Conservation (phyloP, 2,113 vertebrate species). For the Tor tambroides region DNA sequence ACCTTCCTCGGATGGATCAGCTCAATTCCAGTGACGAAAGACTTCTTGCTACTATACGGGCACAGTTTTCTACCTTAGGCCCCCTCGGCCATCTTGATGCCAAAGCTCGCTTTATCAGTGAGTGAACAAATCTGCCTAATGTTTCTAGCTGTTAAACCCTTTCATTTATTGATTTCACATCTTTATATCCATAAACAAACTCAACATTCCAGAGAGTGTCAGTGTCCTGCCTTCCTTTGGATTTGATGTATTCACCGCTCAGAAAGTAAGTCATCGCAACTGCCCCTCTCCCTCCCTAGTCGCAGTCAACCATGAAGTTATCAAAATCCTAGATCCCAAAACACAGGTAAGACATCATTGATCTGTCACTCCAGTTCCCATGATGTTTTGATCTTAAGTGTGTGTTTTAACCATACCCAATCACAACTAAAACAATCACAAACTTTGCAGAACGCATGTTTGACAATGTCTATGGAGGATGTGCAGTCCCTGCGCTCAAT, state of each 20-base stretch:
- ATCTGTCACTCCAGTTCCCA: background rate
- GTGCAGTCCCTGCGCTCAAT: conserved; percentile 79
- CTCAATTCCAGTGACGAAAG: conserved; percentile 58
- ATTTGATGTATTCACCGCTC: conserved; percentile 75
- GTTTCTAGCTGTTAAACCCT: background rate
- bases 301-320: conserved; percentile 78
- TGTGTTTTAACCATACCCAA: background rate
- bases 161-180: conserved; percentile 66
- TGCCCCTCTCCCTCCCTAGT: conserved; percentile 78
- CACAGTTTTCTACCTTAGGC: conserved; percentile 68
- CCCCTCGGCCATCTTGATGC: conserved; percentile 72
- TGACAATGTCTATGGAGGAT: conserved; percentile 74
- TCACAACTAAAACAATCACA: background rate
- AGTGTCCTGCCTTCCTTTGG: conserved; percentile 82
- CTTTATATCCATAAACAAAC: conserved; percentile 33
- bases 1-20: conserved; percentile 72
- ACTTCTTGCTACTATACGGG: conserved; percentile 62
- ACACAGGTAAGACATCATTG: conserved; percentile 78
- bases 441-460: conserved; percentile 62
- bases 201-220: conserved; percentile 72
- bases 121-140: conserved; percentile 55
- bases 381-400: background rate
- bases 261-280: conserved; percentile 74
- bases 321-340: conserved; percentile 74
- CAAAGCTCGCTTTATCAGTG: conserved; percentile 86